Conservation (phyloP, 2,888 invertebrate genomes). For the Synergus gifuensis region DNA sequence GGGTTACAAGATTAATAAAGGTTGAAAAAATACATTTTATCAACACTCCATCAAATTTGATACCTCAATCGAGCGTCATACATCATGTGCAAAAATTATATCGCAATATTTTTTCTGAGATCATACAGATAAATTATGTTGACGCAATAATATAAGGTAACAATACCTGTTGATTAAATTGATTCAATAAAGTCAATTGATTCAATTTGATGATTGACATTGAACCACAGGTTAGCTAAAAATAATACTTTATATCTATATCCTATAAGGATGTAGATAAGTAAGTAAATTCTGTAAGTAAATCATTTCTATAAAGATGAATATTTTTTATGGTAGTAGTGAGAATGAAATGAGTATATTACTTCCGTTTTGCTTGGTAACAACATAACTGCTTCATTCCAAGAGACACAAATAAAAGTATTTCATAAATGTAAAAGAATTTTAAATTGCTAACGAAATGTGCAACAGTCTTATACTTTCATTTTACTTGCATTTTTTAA, state of each 20-base stretch:
- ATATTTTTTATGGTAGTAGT: too few species aligned
- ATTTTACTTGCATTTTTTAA: background rate
- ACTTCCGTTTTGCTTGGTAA: background rate
- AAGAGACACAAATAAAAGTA: background rate
- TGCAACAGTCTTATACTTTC: background rate
- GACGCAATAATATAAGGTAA: conserved; percentile 6
- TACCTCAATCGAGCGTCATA: conserved; percentile 24
- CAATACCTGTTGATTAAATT: background rate
- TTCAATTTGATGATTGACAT: background rate
- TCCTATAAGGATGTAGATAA: too few species aligned
- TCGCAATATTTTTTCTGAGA: conserved; percentile 29
- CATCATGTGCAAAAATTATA: conserved; percentile 26
- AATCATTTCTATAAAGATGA: too few species aligned
- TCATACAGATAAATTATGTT: conserved; percentile 1
- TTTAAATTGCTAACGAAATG: background rate
- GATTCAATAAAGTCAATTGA: background rate
- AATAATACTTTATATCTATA: background rate
- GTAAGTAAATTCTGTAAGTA: too few species aligned
- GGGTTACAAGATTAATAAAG: background rate
- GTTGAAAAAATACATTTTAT: background rate
- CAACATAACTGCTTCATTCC: background rate
- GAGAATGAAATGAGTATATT: background rate
- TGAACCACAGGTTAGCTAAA: background rate
- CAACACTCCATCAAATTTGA: conserved; percentile 4
- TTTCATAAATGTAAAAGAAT: background rate